These are phyloP conservation scores for Acholoe squamosa DNA, from an alignment of 2,888 invertebrate species.

Conservation along the genomic window DNA sequence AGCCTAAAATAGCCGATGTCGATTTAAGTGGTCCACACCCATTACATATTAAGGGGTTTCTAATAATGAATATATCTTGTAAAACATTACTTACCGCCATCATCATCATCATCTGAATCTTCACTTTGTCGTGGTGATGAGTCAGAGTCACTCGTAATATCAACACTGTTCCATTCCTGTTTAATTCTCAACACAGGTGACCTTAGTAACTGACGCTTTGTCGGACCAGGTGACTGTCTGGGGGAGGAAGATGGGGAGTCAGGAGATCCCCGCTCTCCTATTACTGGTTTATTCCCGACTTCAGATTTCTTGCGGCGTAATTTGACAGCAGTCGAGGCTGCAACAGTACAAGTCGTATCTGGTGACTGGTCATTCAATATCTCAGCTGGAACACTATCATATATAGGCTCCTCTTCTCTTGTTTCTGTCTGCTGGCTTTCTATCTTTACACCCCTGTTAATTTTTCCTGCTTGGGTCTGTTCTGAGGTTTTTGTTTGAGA, in stretches of 20 bases:
- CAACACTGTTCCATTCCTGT: constrained; percentile 57
- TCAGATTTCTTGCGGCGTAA: constrained; percentile 41
- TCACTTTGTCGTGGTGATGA: constrained; percentile 57
- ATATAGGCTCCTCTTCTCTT: not conserved
- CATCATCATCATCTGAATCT: constrained; percentile 61
- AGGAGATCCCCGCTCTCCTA: not conserved
- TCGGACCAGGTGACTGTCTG: constrained; percentile 7
- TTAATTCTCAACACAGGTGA: constrained; percentile 33
- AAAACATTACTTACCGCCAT: constrained; percentile 14
- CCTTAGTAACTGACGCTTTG: not conserved
- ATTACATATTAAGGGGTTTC: too few relatives aligned
- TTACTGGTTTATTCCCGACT: not conserved
- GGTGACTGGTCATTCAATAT: not conserved
- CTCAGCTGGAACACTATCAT: not conserved
- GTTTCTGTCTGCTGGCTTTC: not conserved
- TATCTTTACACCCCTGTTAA: not conserved
- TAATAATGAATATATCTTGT: too few relatives aligned
- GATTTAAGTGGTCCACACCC: too few relatives aligned
- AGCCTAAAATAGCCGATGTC: too few relatives aligned
- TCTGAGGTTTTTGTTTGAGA: not conserved
- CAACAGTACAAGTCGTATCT: not conserved
- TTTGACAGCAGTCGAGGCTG: constrained; percentile 5
- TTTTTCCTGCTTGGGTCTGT: not conserved
- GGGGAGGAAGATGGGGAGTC: constrained; percentile 2
- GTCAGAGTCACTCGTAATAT: constrained; percentile 9